Conservation (phyloP, 2,888 invertebrate genomes). For the Molorchus minor region DNA sequence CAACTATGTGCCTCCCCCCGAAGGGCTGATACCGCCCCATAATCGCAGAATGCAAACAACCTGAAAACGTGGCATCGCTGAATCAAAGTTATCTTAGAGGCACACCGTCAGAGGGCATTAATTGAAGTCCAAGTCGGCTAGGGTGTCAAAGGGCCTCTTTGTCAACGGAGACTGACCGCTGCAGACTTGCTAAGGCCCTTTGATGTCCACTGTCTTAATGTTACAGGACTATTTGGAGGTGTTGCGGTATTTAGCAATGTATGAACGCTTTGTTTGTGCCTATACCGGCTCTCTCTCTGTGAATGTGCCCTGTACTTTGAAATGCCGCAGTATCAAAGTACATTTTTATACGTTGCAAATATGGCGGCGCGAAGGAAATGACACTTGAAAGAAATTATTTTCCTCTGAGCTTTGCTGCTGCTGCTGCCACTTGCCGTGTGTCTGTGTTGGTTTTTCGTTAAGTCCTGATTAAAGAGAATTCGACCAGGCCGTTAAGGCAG, state of each 20-base stretch:
- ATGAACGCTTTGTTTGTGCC: conserved; percentile 53
- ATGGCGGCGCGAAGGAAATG: conserved; percentile 43
- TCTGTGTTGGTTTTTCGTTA: not conserved
- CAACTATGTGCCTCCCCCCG: conserved; percentile 5
- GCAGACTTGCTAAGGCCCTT: conserved; percentile 57
- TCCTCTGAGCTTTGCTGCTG: conserved; percentile 19
- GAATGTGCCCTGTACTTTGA: conserved; percentile 28
- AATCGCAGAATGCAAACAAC: conserved; percentile 34
- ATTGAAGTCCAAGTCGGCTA: conserved; percentile 61
- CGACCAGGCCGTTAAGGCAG: no score
- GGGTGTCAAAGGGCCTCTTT: conserved; percentile 62
- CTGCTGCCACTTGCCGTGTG: not conserved
- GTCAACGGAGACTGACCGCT: conserved; percentile 59
- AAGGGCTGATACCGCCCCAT: conserved; percentile 24
- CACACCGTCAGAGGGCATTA: conserved; percentile 59
- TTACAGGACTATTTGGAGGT: conserved; percentile 62
- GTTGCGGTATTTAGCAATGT: conserved; percentile 62
- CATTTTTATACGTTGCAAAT: conserved; percentile 28
- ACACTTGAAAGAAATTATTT: conserved; percentile 50
- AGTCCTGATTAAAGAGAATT: conserved; percentile 4
- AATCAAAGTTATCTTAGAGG: conserved; percentile 58
- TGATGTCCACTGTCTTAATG: conserved; percentile 62
- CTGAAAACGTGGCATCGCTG: conserved; percentile 33
- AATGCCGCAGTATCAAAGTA: conserved; percentile 36
- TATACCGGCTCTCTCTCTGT: conserved; percentile 35